Conservation (phyloP, 2,888 invertebrate genomes). For the Epinotia nisella region DNA sequence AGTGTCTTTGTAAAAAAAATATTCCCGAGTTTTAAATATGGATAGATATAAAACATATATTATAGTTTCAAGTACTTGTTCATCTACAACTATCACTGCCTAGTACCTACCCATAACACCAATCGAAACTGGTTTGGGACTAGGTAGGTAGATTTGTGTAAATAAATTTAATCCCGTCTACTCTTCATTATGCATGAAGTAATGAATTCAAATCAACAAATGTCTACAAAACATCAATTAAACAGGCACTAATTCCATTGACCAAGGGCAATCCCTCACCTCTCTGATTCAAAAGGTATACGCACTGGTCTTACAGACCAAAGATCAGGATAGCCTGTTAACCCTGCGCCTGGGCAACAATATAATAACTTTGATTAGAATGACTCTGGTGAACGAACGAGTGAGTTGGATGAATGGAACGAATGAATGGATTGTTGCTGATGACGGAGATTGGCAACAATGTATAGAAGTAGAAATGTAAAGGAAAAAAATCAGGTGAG, state of each 20-base stretch:
- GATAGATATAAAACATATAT: too few species aligned
- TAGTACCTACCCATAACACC: too few species aligned
- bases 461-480: neutral
- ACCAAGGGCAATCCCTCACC: slow-evolving; percentile 49
- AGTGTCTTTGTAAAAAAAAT: neutral
- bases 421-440: slow-evolving; percentile 3
- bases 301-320: slow-evolving; percentile 70
- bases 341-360: slow-evolving; percentile 74
- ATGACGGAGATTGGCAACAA: slow-evolving; percentile 4
- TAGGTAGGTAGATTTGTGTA: too few species aligned
- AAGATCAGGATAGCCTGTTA: slow-evolving; percentile 82
- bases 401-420: slow-evolving; percentile 56
- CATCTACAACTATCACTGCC: neutral
- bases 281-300: slow-evolving; percentile 74
- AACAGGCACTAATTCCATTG: slow-evolving; percentile 29
- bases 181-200: neutral
- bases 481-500: too few species aligned
- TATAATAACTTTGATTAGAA: slow-evolving; percentile 82
- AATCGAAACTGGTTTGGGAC: too few species aligned
- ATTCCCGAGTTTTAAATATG: too few species aligned
- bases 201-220: slow-evolving; percentile 8
- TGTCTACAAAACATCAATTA: slow-evolving; percentile 37
- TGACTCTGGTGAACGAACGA: slow-evolving; percentile 69
- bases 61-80: neutral
- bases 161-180: neutral